Percentiles rank a stretch among this genome's conserved stretches.
Conservation (phyloP, 2,113 vertebrate genomes). For the Alectura lathami region DNA sequence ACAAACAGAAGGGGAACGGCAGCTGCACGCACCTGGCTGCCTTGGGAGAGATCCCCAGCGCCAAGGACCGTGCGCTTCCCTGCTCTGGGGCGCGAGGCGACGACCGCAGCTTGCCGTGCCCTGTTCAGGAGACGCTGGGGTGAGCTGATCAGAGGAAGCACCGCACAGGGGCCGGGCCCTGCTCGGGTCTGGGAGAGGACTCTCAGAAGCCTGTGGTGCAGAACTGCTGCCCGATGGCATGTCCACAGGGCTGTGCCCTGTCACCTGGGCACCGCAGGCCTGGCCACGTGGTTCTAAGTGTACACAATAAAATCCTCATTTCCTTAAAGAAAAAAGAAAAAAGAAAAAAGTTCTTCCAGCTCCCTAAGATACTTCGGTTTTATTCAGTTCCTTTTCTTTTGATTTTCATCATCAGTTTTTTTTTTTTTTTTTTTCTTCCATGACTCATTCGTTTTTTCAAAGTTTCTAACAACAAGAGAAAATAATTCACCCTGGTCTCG, state of each 20-base stretch:
- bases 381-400: background rate
- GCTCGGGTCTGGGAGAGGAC: background rate
- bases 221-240: too few species aligned
- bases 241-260: accelerated
- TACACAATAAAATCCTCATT: background rate
- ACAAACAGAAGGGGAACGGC: too few species aligned
- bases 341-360: accelerated
- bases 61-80: too few species aligned
- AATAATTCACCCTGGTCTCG: background rate
- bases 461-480: background rate
- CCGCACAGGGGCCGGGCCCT: too few species aligned
- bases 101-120: too few species aligned
- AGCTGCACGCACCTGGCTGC: too few species aligned
- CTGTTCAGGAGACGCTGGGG: too few species aligned
- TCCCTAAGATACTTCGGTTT: background rate
- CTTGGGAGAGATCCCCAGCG: too few species aligned
- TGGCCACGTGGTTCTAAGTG: background rate
- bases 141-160: too few species aligned
- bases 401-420: background rate
- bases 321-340: background rate
- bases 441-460: background rate
- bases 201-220: accelerated
- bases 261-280: background rate
- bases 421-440: background rate
- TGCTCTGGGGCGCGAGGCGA: too few species aligned